A percentile compares a stretch with the other conserved stretches of the same genome.
Conservation (phyloP, 2,797 vertebrate genomes). For the Alcedo atthis region DNA sequence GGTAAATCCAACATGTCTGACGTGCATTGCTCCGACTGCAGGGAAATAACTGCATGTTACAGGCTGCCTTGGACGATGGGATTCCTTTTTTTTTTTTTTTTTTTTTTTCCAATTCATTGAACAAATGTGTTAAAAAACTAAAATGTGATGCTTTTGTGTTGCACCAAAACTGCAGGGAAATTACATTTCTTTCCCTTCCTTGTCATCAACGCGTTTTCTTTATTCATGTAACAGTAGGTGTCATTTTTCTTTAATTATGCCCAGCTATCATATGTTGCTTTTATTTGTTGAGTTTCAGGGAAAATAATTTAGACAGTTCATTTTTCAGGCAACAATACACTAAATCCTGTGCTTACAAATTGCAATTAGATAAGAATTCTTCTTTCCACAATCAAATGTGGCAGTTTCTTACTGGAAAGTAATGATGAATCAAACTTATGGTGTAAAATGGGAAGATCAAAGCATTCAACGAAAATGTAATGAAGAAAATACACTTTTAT, state of each 20-base stretch:
- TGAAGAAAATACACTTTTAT: constrained; percentile 75
- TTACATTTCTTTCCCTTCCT: background rate
- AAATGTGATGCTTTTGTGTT: constrained; percentile 44
- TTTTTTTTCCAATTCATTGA: constrained; percentile 49
- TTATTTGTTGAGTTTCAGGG: constrained; percentile 79
- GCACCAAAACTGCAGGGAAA: constrained; percentile 57
- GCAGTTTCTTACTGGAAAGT: constrained; percentile 74
- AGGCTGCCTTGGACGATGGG: constrained; percentile 25
- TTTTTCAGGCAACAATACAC: constrained; percentile 78
- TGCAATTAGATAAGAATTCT: constrained; percentile 80
- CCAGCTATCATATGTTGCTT: constrained; percentile 74
- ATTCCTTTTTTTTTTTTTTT: constrained; percentile 31
- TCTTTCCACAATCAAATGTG: constrained; percentile 73
- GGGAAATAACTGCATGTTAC: constrained; percentile 38
- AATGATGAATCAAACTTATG: constrained; percentile 68
- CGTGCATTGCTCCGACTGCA: constrained; percentile 36
- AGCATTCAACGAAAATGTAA: constrained; percentile 63
- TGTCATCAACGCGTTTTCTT: constrained; percentile 72
- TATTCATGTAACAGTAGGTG: constrained; percentile 76
- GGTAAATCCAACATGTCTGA: constrained; percentile 64
- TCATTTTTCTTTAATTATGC: constrained; percentile 80
- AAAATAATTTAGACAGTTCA: constrained; percentile 80
- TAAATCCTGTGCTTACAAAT: constrained; percentile 78
- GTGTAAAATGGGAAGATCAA: constrained; percentile 67
- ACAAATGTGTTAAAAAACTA: constrained; percentile 56